phyloP scores from a whole-genome alignment of 2,797 vertebrate species.

The Oreortyx pictus region DNA sequence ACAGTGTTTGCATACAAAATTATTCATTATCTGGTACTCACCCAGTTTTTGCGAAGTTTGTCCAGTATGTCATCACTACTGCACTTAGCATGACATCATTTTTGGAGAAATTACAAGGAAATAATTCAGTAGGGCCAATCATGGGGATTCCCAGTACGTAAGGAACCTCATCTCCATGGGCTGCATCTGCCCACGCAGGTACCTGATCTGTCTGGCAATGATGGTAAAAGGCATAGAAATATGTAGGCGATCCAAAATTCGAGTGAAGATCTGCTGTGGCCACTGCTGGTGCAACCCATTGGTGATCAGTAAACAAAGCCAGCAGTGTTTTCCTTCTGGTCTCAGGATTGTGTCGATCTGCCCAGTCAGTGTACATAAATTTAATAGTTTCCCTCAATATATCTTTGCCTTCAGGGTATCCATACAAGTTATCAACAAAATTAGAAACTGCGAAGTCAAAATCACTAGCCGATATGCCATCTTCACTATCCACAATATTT shows the following conservation, averaged over 20 bases:
- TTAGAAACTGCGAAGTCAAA: slow-evolving; percentile 99
- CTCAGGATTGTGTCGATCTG: slow-evolving; percentile 96
- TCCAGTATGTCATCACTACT: slow-evolving; percentile 99
- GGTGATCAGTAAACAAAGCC: slow-evolving; percentile 98
- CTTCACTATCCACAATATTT: slow-evolving; percentile 97
- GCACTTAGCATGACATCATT: slow-evolving; percentile 99
- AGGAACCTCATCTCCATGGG: slow-evolving; percentile 98
- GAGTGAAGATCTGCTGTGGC: slow-evolving; percentile 99
- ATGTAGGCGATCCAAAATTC: slow-evolving; percentile 97
- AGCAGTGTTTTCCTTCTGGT: slow-evolving; percentile 95
- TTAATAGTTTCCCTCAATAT: slow-evolving; percentile 98
- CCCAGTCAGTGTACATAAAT: slow-evolving; percentile 99
- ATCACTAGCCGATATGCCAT: slow-evolving; percentile 97
- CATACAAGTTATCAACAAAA: slow-evolving; percentile 97
- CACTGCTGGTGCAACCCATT: slow-evolving; percentile 98
- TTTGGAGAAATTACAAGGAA: slow-evolving; percentile 99
- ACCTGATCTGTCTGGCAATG: slow-evolving; percentile 99
- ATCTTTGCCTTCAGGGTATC: slow-evolving; percentile 98
- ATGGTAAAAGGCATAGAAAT: slow-evolving; percentile 99
- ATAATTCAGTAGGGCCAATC: slow-evolving; percentile 98
- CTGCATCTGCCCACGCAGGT: slow-evolving; percentile 97
- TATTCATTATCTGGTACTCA: slow-evolving; percentile 74
- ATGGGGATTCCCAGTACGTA: slow-evolving; percentile 98
- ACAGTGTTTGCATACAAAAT: neutral
- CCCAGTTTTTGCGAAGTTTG: slow-evolving; percentile 99